Conservation (phyloP, 2,113 vertebrate species). For the Meriones unguiculatus region DNA sequence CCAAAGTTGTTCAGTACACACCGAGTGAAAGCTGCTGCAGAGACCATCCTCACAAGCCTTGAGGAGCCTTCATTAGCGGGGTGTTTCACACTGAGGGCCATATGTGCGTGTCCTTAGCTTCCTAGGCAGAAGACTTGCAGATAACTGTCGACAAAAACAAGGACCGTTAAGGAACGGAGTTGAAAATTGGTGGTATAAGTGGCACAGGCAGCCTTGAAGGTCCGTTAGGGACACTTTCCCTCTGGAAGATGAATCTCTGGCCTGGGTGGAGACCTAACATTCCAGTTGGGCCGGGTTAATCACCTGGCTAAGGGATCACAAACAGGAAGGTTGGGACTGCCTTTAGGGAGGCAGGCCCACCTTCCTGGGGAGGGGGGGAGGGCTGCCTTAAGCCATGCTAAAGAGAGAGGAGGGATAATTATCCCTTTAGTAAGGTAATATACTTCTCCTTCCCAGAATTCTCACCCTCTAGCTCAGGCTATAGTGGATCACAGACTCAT, state of each 20-base stretch:
- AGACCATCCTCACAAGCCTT: background rate
- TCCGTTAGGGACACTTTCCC: background rate
- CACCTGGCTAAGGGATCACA: background rate
- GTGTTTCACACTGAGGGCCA: background rate
- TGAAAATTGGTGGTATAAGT: background rate
- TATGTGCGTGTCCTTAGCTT: background rate
- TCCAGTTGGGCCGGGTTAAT: background rate
- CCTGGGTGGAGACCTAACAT: background rate
- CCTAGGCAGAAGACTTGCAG: slow-evolving; percentile 26
- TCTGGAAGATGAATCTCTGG: background rate
- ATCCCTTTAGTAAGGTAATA: background rate
- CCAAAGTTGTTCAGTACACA: background rate
- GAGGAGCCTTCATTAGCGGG: background rate
- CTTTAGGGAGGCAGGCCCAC: background rate
- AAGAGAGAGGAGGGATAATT: background rate
- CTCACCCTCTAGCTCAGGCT: background rate
- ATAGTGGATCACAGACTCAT: background rate
- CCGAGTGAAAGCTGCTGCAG: background rate
- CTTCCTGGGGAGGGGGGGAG: background rate
- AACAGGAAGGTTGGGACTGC: background rate
- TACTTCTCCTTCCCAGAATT: background rate
- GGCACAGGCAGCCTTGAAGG: background rate
- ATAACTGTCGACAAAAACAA: background rate
- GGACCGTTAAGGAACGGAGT: background rate
- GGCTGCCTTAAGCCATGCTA: background rate